These are phyloP conservation scores for Cepaea nemoralis DNA, from an alignment of 1,140 invertebrate genomes.

Conservation along the genomic window DNA sequence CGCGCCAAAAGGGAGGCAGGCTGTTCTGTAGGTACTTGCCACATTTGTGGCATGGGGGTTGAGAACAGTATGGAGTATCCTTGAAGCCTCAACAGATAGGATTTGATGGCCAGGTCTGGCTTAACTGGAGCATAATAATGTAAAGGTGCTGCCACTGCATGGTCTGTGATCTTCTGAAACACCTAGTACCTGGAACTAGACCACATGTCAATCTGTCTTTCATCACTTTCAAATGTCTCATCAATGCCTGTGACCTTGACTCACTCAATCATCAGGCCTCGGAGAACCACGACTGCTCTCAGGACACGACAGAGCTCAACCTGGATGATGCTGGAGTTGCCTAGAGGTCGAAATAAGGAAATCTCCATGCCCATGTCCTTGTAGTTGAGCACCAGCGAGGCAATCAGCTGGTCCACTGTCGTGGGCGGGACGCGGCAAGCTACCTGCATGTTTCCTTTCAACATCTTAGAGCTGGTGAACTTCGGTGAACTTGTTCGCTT, in stretches of 20 bases:
- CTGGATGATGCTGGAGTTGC: constrained; percentile 68
- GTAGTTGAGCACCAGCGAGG: constrained; percentile 55
- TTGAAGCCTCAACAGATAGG: constrained; percentile 85
- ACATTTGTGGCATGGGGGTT: constrained; percentile 90
- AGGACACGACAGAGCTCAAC: constrained; percentile 87
- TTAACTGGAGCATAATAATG: constrained; percentile 92
- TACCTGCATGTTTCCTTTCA: constrained; percentile 47
- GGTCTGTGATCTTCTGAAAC: constrained; percentile 91
- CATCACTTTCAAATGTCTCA: constrained; percentile 73
- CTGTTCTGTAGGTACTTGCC: constrained; percentile 86
- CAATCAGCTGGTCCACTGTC: constrained; percentile 64
- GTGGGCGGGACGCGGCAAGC: constrained; percentile 48
- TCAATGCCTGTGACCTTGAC: constrained; percentile 88
- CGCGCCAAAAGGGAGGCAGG: constrained; percentile 93
- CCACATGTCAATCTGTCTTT: constrained; percentile 84
- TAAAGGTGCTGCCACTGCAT: constrained; percentile 94
- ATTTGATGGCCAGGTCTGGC: constrained; percentile 88
- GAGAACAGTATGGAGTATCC: constrained; percentile 90
- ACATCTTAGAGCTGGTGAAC: constrained; percentile 46
- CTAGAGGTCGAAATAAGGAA: constrained; percentile 67
- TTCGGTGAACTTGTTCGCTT: constrained; percentile 55
- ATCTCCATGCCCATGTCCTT: constrained; percentile 69
- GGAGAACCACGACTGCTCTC: constrained; percentile 89
- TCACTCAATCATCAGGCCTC: constrained; percentile 94
- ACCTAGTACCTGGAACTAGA: constrained; percentile 90